Evolutionary conservation across 2,888 invertebrate genomes (phyloP).

Genomic region (Xestobium rufovillosum): DNA sequence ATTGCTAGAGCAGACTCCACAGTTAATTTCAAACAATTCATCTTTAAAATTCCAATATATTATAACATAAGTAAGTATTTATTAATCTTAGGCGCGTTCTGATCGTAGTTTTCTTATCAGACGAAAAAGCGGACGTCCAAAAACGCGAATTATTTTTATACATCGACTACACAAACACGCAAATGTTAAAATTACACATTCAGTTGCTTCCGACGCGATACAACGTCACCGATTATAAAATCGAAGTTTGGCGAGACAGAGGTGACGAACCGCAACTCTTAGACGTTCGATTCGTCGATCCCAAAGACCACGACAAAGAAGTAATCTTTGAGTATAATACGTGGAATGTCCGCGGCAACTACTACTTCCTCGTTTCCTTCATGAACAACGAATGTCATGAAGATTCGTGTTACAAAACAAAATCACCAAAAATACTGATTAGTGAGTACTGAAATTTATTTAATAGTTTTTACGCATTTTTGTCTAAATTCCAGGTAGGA

Average conservation of each 20-base stretch:
- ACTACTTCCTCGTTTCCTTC: conserved; percentile 37
- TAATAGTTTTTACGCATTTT: conserved; percentile 1
- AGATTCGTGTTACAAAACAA: conserved; percentile 34
- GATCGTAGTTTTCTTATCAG: no score
- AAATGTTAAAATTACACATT: conserved; percentile 30
- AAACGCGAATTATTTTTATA: conserved; percentile 30
- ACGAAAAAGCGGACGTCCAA: not conserved
- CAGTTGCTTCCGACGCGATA: conserved; percentile 33
- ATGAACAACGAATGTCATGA: conserved; percentile 32
- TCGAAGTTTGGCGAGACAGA: conserved; percentile 35
- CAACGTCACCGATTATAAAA: conserved; percentile 34
- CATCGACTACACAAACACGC: conserved; percentile 33
- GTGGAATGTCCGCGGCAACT: conserved; percentile 29
- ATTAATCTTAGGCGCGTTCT: not conserved
- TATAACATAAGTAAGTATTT: conserved; percentile 12
- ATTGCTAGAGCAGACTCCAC: conserved; percentile 7
- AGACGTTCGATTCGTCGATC: conserved; percentile 10
- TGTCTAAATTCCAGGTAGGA: conserved; percentile 23
- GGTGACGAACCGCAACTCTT: conserved; percentile 24
- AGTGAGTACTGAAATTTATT: conserved; percentile 26
- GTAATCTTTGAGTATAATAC: conserved; percentile 29
- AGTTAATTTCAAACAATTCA: conserved; percentile 9
- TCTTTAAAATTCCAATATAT: conserved; percentile 16
- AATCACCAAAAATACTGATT: conserved; percentile 35
- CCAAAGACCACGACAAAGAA: conserved; percentile 14